Conservation (phyloP, 2,888 invertebrate species). For the Cordilura impudica region DNA sequence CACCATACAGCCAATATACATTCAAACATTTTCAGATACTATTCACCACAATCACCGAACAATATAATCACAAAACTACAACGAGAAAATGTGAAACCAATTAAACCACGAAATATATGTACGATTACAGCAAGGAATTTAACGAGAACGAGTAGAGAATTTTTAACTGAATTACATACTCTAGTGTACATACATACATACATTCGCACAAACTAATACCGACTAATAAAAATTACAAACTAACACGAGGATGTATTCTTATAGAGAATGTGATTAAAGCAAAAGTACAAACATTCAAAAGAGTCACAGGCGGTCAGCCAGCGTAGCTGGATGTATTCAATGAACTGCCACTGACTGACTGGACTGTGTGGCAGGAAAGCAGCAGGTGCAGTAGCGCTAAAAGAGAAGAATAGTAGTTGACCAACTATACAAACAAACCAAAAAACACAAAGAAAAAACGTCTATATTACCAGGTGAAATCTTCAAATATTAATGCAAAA, state of each 20-base stretch:
- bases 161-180: slow-evolving; percentile 22
- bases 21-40: slow-evolving; percentile 34
- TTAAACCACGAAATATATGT: slow-evolving; percentile 51
- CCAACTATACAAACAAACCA: neutral
- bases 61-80: slow-evolving; percentile 2
- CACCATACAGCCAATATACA: neutral
- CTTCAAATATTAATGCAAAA: slow-evolving; percentile 27
- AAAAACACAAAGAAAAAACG: neutral
- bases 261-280: neutral
- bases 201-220: neutral
- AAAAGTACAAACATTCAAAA: too few relatives aligned
- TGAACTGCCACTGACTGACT: neutral
- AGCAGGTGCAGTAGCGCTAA: slow-evolving; percentile 24
- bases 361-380: slow-evolving; percentile 1
- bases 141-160: slow-evolving; percentile 1
- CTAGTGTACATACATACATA: neutral
- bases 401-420: neutral
- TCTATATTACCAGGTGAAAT: slow-evolving; percentile 32
- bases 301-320: neutral
- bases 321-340: neutral
- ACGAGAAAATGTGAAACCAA: slow-evolving; percentile 47
- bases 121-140: slow-evolving; percentile 4
- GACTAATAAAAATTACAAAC: neutral
- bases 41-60: slow-evolving; percentile 24
- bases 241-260: neutral